Conservation (phyloP, 2,888 invertebrate species). For the Eilema caniola region DNA sequence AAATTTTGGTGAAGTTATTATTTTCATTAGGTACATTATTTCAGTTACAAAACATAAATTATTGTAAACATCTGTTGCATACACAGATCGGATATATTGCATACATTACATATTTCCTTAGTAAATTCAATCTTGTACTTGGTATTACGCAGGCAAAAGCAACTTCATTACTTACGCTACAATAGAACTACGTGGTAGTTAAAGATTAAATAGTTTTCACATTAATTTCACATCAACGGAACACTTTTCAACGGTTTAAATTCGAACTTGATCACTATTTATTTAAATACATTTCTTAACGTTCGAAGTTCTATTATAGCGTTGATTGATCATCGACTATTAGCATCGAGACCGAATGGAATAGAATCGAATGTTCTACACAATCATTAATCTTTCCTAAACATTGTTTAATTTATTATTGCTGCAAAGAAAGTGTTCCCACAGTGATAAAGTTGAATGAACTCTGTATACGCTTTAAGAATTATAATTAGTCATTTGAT, state of each 20-base stretch:
- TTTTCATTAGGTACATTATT: too few relatives aligned
- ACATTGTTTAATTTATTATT: conserved; percentile 57
- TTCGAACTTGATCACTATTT: conserved; percentile 33
- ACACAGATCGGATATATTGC: too few relatives aligned
- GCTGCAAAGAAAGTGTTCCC: conserved; percentile 47
- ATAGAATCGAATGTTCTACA: conserved; percentile 60
- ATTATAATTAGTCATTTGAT: conserved; percentile 32
- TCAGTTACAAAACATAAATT: too few relatives aligned
- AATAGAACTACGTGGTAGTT: neutral
- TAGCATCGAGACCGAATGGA: conserved; percentile 63
- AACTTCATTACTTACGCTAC: neutral
- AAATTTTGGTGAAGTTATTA: too few relatives aligned
- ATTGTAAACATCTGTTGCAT: too few relatives aligned
- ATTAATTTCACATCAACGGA: conserved; percentile 24
- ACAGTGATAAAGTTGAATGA: conserved; percentile 39
- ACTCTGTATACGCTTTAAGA: conserved; percentile 33
- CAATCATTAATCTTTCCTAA: conserved; percentile 68
- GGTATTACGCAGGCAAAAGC: neutral
- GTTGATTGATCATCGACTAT: conserved; percentile 70
- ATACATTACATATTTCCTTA: too few relatives aligned
- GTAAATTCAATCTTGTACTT: too few relatives aligned
- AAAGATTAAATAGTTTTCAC: neutral
- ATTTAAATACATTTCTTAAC: conserved; percentile 48
- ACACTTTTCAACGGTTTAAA: conserved; percentile 22
- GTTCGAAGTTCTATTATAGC: conserved; percentile 47